These are phyloP conservation scores for Pectinophora gossypiella DNA, from an alignment of 1,140 invertebrate species.

Conservation along the genomic window DNA sequence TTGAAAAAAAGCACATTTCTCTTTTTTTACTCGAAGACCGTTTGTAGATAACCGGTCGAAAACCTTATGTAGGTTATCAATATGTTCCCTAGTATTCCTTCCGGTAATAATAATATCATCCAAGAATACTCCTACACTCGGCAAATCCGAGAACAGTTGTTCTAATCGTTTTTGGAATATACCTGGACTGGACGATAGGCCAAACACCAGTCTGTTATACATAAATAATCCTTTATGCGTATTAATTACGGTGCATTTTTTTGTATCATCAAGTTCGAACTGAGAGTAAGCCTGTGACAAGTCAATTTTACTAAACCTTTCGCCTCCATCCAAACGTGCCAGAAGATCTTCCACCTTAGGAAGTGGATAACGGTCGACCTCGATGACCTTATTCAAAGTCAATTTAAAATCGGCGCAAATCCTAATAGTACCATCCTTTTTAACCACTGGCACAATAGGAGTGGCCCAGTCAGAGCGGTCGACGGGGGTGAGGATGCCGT, in stretches of 20 bases:
- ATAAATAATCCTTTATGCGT: too few relatives aligned
- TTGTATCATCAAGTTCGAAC: constrained; percentile 4
- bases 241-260: constrained; percentile 4
- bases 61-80: constrained; percentile 1
- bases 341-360: constrained; percentile 5
- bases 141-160: constrained; percentile 1
- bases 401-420: constrained; percentile 8
- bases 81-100: neutral
- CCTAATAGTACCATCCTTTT: constrained; percentile 7
- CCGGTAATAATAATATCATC: too few relatives aligned
- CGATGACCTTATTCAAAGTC: constrained; percentile 2
- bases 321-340: neutral
- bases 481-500: too few relatives aligned
- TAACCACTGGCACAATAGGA: too few relatives aligned
- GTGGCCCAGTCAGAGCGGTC: too few relatives aligned
- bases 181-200: constrained; percentile 3
- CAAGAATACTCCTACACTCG: too few relatives aligned
- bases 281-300: constrained; percentile 4
- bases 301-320: too few relatives aligned
- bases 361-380: too few relatives aligned
- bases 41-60: constrained; percentile 13
- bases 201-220: neutral
- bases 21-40: constrained; percentile 23
- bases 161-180: constrained; percentile 7
- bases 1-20: too few relatives aligned